phyloP scores from a whole-genome alignment of 1,140 invertebrate genomes.

The Papilio dardanus region DNA sequence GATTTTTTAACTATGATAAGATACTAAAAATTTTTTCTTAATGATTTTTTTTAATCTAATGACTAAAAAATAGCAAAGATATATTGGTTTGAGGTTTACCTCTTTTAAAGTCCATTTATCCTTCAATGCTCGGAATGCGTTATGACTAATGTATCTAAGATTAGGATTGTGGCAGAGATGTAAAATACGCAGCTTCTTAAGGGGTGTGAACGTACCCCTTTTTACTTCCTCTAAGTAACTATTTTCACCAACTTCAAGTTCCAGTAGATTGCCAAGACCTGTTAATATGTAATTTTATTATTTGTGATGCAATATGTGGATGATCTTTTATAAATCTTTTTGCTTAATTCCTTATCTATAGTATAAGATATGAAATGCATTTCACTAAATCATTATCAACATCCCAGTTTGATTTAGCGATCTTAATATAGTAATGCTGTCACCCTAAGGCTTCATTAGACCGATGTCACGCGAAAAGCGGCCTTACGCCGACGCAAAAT shows the following conservation, averaged over 20 bases:
- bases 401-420: too few species aligned
- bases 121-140: slow-evolving; percentile 81
- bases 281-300: slow-evolving; percentile 35
- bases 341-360: too few species aligned
- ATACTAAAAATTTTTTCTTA: too few species aligned
- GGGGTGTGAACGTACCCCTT: slow-evolving; percentile 78
- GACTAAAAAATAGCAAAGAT: slow-evolving; percentile 8
- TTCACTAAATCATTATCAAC: too few species aligned
- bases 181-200: slow-evolving; percentile 80
- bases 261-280: slow-evolving; percentile 81
- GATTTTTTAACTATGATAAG: slow-evolving; percentile 33
- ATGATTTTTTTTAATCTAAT: too few species aligned
- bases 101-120: slow-evolving; percentile 79
- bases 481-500: too few species aligned
- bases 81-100: slow-evolving; percentile 54
- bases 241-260: slow-evolving; percentile 83
- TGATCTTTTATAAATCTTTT: too few species aligned
- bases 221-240: slow-evolving; percentile 80
- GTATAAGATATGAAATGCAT: too few species aligned
- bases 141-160: slow-evolving; percentile 79
- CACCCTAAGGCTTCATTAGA: too few species aligned
- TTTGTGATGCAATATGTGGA: too few species aligned
- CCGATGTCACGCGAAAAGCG: too few species aligned
- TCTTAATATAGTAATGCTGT: too few species aligned
- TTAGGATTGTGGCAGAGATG: slow-evolving; percentile 80